These are phyloP conservation scores for Antheraea yamamai DNA, from an alignment of 2,888 invertebrate species.

Conservation along the genomic window DNA sequence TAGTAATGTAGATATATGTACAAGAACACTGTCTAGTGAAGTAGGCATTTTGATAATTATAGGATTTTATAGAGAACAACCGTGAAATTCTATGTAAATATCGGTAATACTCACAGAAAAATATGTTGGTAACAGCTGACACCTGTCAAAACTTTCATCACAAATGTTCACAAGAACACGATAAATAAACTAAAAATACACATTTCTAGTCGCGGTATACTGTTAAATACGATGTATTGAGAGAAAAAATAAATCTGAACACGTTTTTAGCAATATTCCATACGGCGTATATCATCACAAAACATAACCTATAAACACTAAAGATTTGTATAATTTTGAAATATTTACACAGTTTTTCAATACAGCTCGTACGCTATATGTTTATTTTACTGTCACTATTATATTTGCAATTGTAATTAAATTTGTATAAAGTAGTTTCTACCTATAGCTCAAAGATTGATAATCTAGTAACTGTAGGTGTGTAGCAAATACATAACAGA, in stretches of 20 bases:
- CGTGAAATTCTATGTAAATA: constrained; percentile 20
- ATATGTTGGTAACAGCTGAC: constrained; percentile 64
- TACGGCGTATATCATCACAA: constrained; percentile 38
- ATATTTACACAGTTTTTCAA: neutral
- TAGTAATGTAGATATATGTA: neutral
- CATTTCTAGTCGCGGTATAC: constrained; percentile 32
- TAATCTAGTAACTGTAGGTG: neutral
- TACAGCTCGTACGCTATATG: neutral
- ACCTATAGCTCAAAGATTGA: neutral
- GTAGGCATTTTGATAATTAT: neutral
- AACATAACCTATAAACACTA: constrained; percentile 63
- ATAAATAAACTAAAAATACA: constrained; percentile 48
- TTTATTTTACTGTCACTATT: neutral
- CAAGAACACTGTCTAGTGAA: neutral
- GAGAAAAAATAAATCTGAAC: constrained; percentile 51
- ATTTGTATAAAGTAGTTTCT: neutral
- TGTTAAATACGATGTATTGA: constrained; percentile 39
- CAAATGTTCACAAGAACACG: constrained; percentile 76
- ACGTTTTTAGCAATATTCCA: constrained; percentile 74
- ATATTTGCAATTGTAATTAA: neutral
- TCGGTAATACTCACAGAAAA: constrained; percentile 50
- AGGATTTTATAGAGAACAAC: neutral
- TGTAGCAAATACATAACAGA: neutral
- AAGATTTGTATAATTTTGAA: neutral
- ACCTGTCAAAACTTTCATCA: constrained; percentile 77